A percentile compares a stretch with the other conserved stretches of the same genome.
These are phyloP conservation scores for Acanthosepion esculentum DNA, from an alignment of 2,888 invertebrate species.

Conservation along the genomic window DNA sequence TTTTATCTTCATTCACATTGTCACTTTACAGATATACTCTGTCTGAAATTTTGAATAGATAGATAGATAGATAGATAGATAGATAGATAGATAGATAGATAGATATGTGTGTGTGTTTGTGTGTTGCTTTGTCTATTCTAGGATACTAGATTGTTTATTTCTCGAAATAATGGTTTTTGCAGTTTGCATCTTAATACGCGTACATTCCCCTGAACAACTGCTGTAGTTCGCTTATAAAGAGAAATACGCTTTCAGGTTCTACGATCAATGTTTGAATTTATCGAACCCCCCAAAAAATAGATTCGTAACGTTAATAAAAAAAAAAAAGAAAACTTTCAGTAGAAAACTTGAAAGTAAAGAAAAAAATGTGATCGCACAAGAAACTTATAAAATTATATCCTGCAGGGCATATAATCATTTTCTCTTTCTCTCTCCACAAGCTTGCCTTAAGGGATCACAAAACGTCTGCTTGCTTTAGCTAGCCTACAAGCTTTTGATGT, in stretches of 20 bases:
- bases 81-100: too few relatives aligned
- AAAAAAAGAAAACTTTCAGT: neutral
- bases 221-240: neutral
- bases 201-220: too few relatives aligned
- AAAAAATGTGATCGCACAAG: neutral
- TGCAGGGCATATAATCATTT: neutral
- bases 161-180: too few relatives aligned
- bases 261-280: neutral
- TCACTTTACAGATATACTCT: too few relatives aligned
- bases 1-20: too few relatives aligned
- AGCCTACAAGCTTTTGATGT: neutral
- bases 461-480: neutral
- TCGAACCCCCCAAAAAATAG: neutral
- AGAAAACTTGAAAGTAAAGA: neutral
- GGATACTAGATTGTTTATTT: too few relatives aligned
- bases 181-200: too few relatives aligned
- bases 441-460: neutral
- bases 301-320: neutral
- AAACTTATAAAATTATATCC: neutral
- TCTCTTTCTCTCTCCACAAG: neutral
- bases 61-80: too few relatives aligned
- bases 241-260: neutral
- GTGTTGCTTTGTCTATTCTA: too few relatives aligned
- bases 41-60: too few relatives aligned
- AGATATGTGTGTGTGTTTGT: too few relatives aligned